A percentile compares a stretch with the other conserved stretches of the same genome.
Evolutionary conservation across 2,888 invertebrate genomes (phyloP).

Genomic region (Eupithecia insigniata): DNA sequence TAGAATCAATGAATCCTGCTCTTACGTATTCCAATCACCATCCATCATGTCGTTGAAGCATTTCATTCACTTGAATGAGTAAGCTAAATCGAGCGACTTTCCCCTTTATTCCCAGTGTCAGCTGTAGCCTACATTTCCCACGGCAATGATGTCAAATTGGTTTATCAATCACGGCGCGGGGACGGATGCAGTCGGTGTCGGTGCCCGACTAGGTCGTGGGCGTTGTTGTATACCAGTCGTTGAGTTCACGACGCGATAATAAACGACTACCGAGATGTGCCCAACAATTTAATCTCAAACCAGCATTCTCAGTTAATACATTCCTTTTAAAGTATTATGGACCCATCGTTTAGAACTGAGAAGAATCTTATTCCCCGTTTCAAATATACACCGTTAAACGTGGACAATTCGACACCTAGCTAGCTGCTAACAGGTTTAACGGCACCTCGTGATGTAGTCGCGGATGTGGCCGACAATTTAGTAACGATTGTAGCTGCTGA

Average conservation of each 20-base stretch:
- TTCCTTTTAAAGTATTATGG: slow-evolving; percentile 14
- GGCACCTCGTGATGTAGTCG: slow-evolving; percentile 56
- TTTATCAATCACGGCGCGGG: slow-evolving; percentile 77
- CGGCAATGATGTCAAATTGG: slow-evolving; percentile 78
- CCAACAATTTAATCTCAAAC: slow-evolving; percentile 53
- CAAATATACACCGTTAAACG: slow-evolving; percentile 55
- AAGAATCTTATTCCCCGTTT: background rate
- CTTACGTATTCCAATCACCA: slow-evolving; percentile 6
- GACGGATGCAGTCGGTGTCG: slow-evolving; percentile 73
- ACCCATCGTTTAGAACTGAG: background rate
- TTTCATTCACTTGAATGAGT: slow-evolving; percentile 15
- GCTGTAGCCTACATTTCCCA: slow-evolving; percentile 67
- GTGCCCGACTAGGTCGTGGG: slow-evolving; percentile 64
- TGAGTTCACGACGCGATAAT: slow-evolving; percentile 62
- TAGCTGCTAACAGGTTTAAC: slow-evolving; percentile 59
- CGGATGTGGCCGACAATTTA: slow-evolving; percentile 61
- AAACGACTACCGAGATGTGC: slow-evolving; percentile 62
- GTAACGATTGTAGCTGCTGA: slow-evolving; percentile 56
- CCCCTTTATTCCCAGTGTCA: slow-evolving; percentile 20
- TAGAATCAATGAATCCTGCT: slow-evolving; percentile 23
- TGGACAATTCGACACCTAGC: slow-evolving; percentile 52
- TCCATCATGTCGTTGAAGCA: slow-evolving; percentile 18
- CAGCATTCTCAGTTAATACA: slow-evolving; percentile 31
- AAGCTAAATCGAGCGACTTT: slow-evolving; percentile 20
- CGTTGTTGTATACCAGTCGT: slow-evolving; percentile 65